Percentiles rank a stretch among this genome's conserved stretches.
Evolutionary conservation across 2,888 invertebrate genomes (phyloP).

Genomic region (Quadroppia sp.): DNA sequence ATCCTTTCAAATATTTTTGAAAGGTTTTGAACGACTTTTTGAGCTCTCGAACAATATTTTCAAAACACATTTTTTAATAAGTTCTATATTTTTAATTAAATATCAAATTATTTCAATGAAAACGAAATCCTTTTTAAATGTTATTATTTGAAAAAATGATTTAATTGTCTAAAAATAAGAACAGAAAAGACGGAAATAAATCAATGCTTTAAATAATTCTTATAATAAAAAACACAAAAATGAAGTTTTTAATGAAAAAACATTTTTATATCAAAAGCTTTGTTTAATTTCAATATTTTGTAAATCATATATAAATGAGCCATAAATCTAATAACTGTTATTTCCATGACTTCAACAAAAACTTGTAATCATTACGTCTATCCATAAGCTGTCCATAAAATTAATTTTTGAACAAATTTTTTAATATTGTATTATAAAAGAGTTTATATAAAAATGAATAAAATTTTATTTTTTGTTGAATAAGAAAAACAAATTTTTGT

Average conservation of each 20-base stretch:
- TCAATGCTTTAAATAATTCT: not conserved
- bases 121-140: not conserved
- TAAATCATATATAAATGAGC: not conserved
- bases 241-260: not conserved
- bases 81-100: not conserved
- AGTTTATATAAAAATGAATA: constrained; percentile 4
- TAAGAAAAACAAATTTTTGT: not conserved
- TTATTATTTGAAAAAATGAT: not conserved
- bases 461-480: not conserved
- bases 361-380: not conserved
- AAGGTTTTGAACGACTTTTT: not conserved
- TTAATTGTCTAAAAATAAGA: not conserved
- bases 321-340: not conserved
- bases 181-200: not conserved
- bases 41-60: not conserved
- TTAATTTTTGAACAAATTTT: not conserved
- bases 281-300: not conserved
- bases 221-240: not conserved
- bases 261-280: not conserved
- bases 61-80: not conserved
- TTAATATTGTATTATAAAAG: not conserved
- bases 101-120: not conserved
- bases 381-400: not conserved
- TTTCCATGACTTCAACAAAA: not conserved
- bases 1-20: too few species aligned